phyloP scores from a whole-genome alignment of 1,140 invertebrate species.

The Mylabris phalerata region DNA sequence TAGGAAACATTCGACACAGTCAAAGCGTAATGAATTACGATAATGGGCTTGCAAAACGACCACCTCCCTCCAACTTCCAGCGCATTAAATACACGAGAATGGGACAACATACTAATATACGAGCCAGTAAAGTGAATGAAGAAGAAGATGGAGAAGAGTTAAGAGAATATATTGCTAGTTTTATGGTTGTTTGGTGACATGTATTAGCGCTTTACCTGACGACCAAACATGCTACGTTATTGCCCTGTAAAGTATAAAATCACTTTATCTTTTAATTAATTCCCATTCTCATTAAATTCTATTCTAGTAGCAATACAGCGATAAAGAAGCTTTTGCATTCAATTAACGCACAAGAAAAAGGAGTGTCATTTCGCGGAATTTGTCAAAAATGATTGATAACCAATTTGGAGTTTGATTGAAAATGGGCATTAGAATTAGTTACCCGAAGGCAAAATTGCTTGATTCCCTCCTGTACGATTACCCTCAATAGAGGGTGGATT shows the following conservation, averaged over 20 bases:
- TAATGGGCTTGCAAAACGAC: conserved; percentile 38
- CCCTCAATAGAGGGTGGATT: no score
- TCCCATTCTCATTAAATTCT: conserved; percentile 32
- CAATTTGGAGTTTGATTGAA: conserved; percentile 26
- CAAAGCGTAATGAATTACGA: conserved; percentile 40
- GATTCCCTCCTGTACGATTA: neutral
- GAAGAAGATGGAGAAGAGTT: conserved; percentile 39
- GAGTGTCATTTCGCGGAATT: no score
- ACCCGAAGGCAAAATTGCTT: conserved; percentile 24
- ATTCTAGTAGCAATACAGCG: no score
- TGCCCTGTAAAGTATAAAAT: conserved; percentile 33
- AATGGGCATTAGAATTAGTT: conserved; percentile 31
- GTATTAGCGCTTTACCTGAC: conserved; percentile 37
- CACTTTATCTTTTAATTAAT: conserved; percentile 40
- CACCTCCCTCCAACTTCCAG: conserved; percentile 32
- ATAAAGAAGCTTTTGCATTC: no score
- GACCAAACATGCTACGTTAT: conserved; percentile 30
- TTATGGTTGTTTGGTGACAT: conserved; percentile 35
- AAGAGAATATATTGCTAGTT: conserved; percentile 35
- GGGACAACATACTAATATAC: conserved; percentile 36
- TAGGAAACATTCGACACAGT: no score
- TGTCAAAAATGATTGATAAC: conserved; percentile 19
- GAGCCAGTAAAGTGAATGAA: conserved; percentile 40
- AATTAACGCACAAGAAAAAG: neutral
- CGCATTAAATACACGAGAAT: conserved; percentile 38